Base-by-base conservation (phyloP, 1,140 invertebrate genomes). In the Plutomurus gul region DNA sequence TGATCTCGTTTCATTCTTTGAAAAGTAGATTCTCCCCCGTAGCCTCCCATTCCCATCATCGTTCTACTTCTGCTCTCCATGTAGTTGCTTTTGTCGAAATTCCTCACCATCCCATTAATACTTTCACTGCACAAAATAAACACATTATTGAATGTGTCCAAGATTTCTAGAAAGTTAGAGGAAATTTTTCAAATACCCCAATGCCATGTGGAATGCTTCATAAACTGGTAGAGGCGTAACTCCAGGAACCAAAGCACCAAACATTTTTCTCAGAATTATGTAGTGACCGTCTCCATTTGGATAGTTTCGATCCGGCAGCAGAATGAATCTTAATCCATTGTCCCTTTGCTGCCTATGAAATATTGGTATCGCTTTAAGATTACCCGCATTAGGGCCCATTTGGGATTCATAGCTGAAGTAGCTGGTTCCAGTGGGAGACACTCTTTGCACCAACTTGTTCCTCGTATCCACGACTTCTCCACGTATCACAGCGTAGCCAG, bases 231-330 rank as follows among this genome's bases (percentile, higher is more conserved):
- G 65, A 18, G 30, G n/a, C 20, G 47, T 20, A 18, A 16, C 0
- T 11, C 65, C 13, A 3, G 30, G 20, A 20, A 22, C 22, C 11
- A 33, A 46, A 0, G 25, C 37, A 1, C 47, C 49, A 18, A 36
- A 30, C 22, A 81, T 70, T 51, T 71, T 75, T 43, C 72, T n/a
- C 1, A 82, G 70, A 16, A 82, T 49, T 6, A 82, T 75, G 36
- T 77, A 82, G 37, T 82, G 78, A 2, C 81, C 81, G 36, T 74
- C 70, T n/a, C 81, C 81, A 11, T 36, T 37, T 13, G 78, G 75
- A 36, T 77, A 82, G 47, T 74, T 75, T 25, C 20, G 16, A 72
- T 82, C 81, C 16, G 75, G 78, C 18, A 82, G 77, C 0, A 77
- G 46, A 16, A 82, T 60, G 46, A 79, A 77, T 2, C 49, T 10